A percentile compares a stretch with the other conserved stretches of the same genome.
These are phyloP conservation scores for Chaenodraco wilsoni DNA, from an alignment of 2,797 vertebrate species.

Conservation along the genomic window DNA sequence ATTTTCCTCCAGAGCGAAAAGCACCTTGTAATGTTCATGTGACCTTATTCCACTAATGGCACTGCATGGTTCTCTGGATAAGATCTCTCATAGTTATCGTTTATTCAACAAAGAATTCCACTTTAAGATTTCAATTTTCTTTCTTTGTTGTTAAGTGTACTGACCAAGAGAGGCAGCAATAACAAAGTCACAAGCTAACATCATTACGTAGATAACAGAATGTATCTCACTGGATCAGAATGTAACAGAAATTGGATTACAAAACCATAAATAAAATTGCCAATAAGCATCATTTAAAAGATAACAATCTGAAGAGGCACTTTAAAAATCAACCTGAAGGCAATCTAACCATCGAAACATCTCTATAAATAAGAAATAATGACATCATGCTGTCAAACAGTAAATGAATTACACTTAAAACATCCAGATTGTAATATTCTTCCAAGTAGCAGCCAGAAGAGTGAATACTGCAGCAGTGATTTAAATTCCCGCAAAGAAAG, in stretches of 20 bases:
- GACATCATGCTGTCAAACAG: constrained; percentile 36
- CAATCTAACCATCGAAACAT: constrained; percentile 13
- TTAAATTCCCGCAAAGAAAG: constrained; percentile 46
- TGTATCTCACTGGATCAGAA: constrained; percentile 6
- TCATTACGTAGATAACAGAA: constrained; percentile 16
- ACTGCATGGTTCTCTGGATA: constrained; percentile 4
- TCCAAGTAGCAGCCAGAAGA: constrained; percentile 17
- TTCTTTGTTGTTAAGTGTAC: neutral
- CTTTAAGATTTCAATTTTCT: neutral
- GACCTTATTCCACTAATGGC: constrained; percentile 25
- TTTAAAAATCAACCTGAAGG: constrained; percentile 20
- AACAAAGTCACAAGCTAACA: constrained; percentile 1
- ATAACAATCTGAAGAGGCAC: neutral
- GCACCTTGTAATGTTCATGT: too few relatives aligned
- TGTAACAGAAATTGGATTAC: constrained; percentile 10
- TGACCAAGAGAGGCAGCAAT: neutral
- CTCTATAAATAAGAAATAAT: constrained; percentile 23
- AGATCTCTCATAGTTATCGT: constrained; percentile 14
- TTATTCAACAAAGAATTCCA: constrained; percentile 13
- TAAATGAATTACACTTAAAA: constrained; percentile 40
- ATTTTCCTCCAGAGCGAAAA: constrained; percentile 28
- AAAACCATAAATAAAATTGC: constrained; percentile 20
- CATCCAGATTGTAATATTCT: constrained; percentile 35
- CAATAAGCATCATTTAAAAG: constrained; percentile 9
- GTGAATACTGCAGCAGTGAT: constrained; percentile 28